A percentile compares a stretch with the other conserved stretches of the same genome.
Evolutionary conservation across 2,797 vertebrate genomes (phyloP).

Genomic region (Clangula hyemalis): DNA sequence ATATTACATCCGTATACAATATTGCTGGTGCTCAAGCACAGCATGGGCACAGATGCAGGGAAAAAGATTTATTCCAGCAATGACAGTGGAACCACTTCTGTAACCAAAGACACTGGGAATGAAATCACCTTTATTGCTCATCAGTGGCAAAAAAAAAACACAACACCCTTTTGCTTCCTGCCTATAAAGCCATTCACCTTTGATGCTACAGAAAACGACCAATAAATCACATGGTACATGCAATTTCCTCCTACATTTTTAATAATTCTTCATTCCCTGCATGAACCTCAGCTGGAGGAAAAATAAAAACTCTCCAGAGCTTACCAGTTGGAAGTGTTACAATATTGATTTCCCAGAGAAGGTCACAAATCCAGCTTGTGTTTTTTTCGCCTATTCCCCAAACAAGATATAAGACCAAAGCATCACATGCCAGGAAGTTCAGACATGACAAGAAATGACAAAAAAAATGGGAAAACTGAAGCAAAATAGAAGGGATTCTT

Average conservation of each 20-base stretch:
- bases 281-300: slow-evolving; percentile 13
- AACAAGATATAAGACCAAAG: background rate
- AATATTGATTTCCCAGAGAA: slow-evolving; percentile 16
- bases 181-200: slow-evolving; percentile 28
- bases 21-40: background rate
- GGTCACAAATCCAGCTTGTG: background rate
- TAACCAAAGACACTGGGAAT: slow-evolving; percentile 9
- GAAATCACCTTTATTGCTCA: slow-evolving; percentile 37
- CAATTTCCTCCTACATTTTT: slow-evolving; percentile 50
- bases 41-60: background rate
- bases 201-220: background rate
- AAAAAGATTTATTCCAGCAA: slow-evolving; percentile 48
- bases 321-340: slow-evolving; percentile 5
- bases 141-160: background rate
- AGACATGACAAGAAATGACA: background rate
- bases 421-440: background rate
- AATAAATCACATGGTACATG: slow-evolving; percentile 43
- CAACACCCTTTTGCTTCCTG: background rate
- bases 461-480: background rate
- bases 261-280: slow-evolving; percentile 41
- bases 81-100: slow-evolving; percentile 1
- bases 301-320: background rate
- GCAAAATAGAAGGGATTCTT: background rate
- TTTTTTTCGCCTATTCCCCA: background rate
- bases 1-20: background rate